phyloP scores from a whole-genome alignment of 2,888 invertebrate species.

The Polia nebulosa region DNA sequence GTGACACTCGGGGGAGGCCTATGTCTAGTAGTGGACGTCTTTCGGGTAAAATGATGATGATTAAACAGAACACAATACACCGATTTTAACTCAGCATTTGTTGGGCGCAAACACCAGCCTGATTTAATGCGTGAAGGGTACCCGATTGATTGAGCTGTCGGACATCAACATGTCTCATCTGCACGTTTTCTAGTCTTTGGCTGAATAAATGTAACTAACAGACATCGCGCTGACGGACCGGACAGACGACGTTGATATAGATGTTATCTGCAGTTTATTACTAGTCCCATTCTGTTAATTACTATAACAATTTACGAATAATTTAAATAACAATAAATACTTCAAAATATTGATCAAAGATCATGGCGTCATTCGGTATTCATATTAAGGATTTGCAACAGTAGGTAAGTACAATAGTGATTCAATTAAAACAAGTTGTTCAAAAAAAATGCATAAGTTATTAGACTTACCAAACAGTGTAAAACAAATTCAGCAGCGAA shows the following conservation, averaged over 20 bases:
- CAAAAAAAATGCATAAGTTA: neutral
- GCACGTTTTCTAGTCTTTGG: slow-evolving; percentile 60
- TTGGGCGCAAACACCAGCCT: no score
- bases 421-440: neutral
- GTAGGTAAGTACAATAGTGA: neutral
- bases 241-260: slow-evolving; percentile 64
- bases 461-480: neutral
- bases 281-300: slow-evolving; percentile 39
- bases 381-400: neutral
- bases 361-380: neutral
- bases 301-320: slow-evolving; percentile 9
- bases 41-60: no score
- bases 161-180: neutral
- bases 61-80: no score
- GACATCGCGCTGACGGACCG: slow-evolving; percentile 55
- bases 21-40: no score
- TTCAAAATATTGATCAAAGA: neutral
- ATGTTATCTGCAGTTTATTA: slow-evolving; percentile 67
- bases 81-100: no score
- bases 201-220: slow-evolving; percentile 64
- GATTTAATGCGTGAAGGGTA: no score
- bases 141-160: no score
- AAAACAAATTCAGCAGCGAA: neutral
- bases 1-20: no score
- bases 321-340: slow-evolving; percentile 3